Conservation (phyloP, 1,140 invertebrate species). For the Brachionus manjavacas region DNA sequence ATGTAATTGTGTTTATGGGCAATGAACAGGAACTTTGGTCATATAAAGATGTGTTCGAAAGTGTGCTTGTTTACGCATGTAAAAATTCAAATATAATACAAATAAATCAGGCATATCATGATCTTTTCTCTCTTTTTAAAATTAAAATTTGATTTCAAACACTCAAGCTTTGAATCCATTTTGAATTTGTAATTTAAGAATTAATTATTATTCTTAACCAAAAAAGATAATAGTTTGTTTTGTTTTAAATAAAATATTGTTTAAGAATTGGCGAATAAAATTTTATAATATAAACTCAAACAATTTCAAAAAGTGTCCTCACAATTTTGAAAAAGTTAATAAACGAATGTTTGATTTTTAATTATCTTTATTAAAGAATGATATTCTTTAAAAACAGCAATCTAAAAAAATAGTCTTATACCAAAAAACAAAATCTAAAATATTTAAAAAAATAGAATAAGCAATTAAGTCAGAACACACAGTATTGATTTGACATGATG, state of each 20-base stretch:
- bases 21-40: background rate
- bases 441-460: too few relatives aligned
- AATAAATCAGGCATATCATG: background rate
- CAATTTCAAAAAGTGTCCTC: background rate
- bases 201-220: background rate
- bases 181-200: background rate
- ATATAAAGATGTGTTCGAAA: background rate
- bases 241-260: background rate
- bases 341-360: too few relatives aligned
- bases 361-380: too few relatives aligned
- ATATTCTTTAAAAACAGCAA: too few relatives aligned
- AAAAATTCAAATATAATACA: constrained; percentile 1
- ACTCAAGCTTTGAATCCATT: background rate
- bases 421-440: too few relatives aligned
- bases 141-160: background rate
- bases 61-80: background rate
- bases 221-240: background rate
- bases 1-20: background rate
- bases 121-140: background rate
- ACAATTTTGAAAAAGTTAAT: too few relatives aligned
- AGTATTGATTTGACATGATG: too few relatives aligned
- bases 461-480: too few relatives aligned
- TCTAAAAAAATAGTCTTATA: too few relatives aligned
- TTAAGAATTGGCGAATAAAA: background rate
- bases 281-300: background rate